Percentiles rank a stretch among this genome's conserved stretches.
Evolutionary conservation across 2,113 vertebrate species (phyloP).

Genomic region (Ailurus styani): DNA sequence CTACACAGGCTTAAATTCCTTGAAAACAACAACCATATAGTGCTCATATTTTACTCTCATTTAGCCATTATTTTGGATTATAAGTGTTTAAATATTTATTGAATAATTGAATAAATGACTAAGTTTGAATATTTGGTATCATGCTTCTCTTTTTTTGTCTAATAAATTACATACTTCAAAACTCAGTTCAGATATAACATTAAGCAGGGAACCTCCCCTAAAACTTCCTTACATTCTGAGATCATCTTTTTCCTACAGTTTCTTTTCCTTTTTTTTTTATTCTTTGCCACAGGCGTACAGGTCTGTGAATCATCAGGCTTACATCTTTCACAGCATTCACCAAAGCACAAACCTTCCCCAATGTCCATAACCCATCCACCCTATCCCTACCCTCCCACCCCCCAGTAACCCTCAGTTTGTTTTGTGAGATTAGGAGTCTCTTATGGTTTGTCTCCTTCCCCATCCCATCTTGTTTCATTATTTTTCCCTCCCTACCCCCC

Average conservation of each 20-base stretch:
- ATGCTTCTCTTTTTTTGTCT: background rate
- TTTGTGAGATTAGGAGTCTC: too few species aligned
- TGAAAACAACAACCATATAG: background rate
- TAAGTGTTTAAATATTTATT: background rate
- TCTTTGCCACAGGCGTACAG: too few species aligned
- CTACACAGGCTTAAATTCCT: background rate
- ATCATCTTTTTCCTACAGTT: background rate
- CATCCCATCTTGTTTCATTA: too few species aligned
- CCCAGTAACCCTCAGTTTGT: too few species aligned
- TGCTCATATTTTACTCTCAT: background rate
- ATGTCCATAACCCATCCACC: too few species aligned
- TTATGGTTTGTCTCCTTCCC: too few species aligned
- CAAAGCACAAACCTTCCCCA: too few species aligned
- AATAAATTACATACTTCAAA: background rate
- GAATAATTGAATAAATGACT: background rate
- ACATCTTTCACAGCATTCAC: too few species aligned
- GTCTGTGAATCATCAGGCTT: too few species aligned
- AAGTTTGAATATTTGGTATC: background rate
- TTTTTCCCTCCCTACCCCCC: too few species aligned
- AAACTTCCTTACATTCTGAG: background rate
- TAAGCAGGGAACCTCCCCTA: background rate
- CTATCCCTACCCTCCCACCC: too few species aligned
- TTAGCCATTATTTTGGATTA: background rate
- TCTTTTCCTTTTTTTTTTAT: too few species aligned
- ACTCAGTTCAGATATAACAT: background rate